Base-by-base conservation (phyloP, 1,140 invertebrate genomes). In the Panagrolaimus sp. region DNA sequence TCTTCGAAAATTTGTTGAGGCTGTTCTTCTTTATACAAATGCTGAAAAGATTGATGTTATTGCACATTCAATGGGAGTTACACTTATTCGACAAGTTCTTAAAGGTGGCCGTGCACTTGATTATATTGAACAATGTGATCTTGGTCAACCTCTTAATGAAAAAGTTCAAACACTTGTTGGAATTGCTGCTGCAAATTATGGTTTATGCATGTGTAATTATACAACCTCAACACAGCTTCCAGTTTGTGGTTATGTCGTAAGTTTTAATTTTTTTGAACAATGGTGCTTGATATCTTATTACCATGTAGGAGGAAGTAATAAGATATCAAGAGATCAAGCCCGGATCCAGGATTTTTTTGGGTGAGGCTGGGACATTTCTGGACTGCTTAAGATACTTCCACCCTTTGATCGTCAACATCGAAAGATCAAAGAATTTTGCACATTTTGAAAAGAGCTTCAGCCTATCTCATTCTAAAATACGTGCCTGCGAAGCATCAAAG, bases 181-280 rank as follows among this genome's bases (percentile, higher is more conserved):
- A 5, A 73, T 73, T 62, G 68, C 71, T 43, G 71, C 69, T 0
- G 71, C 71, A 8, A 73, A 71, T 52, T 71, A 72, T 38, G 71
- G 71, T 17, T 47, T 72, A 38, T 72, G 71, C 55, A 15, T 68
- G 8, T 72, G 71, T 24, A 43, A 70, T 12, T 52, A 68, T 14
- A 38, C 15, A n/a, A 28, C 52, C 4, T 12, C 52, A 24, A 21
- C 8, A 14, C 9, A 38, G 21, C 43, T 62, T 26, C 67, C 67
- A 63, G 67, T 45, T 58, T 68, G 67, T 32, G 48, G 26, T 14
- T 26, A 4, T 15, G 55, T n/a, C 14, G 67, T 68, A 32, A 47
- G 38, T 32, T 38, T 32, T 88, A 95, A 98, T 87, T 88, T 98
- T 71, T 88, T 70, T 88, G n/a, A n/a, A n/a, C n/a, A n/a, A n/a